phyloP scores from a whole-genome alignment of 2,888 invertebrate genomes.

The Parthenolecanium corni region DNA sequence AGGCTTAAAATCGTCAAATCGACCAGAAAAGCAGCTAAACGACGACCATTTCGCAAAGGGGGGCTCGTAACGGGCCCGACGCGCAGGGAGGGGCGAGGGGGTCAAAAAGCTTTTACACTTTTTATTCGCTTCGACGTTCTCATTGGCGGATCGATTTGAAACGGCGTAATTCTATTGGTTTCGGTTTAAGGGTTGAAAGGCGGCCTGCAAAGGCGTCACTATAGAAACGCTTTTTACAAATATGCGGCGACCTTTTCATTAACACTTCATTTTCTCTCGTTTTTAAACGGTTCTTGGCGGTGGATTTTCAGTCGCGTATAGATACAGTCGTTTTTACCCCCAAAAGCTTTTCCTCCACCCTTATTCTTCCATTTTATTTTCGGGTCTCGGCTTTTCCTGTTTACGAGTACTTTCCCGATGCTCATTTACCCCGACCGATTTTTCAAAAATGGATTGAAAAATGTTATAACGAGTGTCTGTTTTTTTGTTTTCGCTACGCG shows the following conservation, averaged over 20 bases:
- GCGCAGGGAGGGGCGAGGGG: not conserved
- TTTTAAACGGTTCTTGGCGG: not conserved
- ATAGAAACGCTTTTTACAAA: constrained; percentile 16
- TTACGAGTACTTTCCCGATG: too few species aligned
- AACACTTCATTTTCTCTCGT: constrained; percentile 17
- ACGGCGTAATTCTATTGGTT: constrained; percentile 22
- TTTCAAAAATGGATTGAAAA: too few species aligned
- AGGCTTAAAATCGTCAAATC: constrained; percentile 28
- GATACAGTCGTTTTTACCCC: too few species aligned
- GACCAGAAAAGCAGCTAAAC: constrained; percentile 23
- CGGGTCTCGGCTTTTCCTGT: too few species aligned
- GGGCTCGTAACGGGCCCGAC: too few species aligned
- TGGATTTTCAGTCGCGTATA: too few species aligned
- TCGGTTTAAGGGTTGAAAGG: constrained; percentile 21
- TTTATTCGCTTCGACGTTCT: not conserved
- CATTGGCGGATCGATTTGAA: constrained; percentile 25
- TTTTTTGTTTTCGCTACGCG: too few species aligned
- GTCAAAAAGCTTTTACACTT: constrained; percentile 2
- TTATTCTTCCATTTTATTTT: too few species aligned
- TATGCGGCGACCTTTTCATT: constrained; percentile 27
- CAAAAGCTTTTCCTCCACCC: too few species aligned
- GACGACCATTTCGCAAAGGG: constrained; percentile 26
- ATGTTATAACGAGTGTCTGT: too few species aligned
- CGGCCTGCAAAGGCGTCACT: constrained; percentile 24
- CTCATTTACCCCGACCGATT: too few species aligned